Evolutionary conservation across 1,140 invertebrate species (phyloP), one percentile per base, ranked within the genome.

Genomic region (Philopotamus ludificatus): DNA sequence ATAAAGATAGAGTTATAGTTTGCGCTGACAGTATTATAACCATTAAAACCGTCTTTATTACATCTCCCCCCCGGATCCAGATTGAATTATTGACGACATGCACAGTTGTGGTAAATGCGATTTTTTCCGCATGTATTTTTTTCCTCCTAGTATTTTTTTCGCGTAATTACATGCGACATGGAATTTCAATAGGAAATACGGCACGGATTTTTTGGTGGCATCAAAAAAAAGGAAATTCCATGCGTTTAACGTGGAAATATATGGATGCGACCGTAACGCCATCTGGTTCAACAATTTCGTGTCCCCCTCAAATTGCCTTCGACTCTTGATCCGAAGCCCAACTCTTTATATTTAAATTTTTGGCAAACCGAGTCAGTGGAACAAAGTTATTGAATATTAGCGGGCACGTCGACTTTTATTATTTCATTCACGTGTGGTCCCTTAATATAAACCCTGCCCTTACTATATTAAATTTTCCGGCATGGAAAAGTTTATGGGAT

Each of bases 341-440:
- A 16, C 55, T 59, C 28, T 59, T 59, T 59, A 59, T 44, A 59
- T 59, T 59, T 59, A 59, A 59, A 59, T 59, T 59, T 59, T n/a
- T n/a, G n/a, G 55, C 39, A n/a, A 59, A 41, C 20, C 15, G 42
- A 59, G 28, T 44, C 55, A 41, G 22, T 20, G 39, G 55, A 59
- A 23, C 28, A 23, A 57, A 59, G 55, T 59, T 44, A 59, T 59
- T 59, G 55, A 59, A 59, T 59, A 44, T 59, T 59, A 59, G 55
- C 53, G 53, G 8, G 34, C 20, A 21, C 53, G 7, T 26, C 21
- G 53, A 9, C 1, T 57, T 57, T 57, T 57, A 57, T 57, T 57
- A 57, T 57, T 57, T 57, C 45, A 15, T 4, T 47, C 45, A n/a
- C n/a, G n/a, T n/a, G n/a, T n/a, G n/a, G n/a, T n/a, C n/a, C n/a